phyloP scores from a whole-genome alignment of 1,140 invertebrate genomes.

The Bombus terrestris region DNA sequence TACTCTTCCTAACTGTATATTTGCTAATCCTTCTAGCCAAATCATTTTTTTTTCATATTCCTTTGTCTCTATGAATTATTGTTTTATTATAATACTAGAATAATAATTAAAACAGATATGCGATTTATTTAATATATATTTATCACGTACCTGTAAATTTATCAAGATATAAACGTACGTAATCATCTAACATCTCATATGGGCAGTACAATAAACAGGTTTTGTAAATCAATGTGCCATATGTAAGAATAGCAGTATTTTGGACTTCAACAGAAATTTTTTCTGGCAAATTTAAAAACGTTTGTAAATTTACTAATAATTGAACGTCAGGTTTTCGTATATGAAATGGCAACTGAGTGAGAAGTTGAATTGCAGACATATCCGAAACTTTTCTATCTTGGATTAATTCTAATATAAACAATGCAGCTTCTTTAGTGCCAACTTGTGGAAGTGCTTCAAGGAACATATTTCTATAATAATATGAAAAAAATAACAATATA shows the following conservation, averaged over 20 bases:
- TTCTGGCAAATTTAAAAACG: conserved; percentile 81
- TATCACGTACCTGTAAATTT: conserved; percentile 83
- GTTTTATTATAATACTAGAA: conserved; percentile 13
- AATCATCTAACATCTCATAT: conserved; percentile 87
- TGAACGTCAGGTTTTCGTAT: conserved; percentile 83
- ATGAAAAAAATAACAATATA: conserved; percentile 26
- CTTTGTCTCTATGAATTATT: conserved; percentile 82
- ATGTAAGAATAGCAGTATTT: conserved; percentile 87
- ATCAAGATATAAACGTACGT: conserved; percentile 87
- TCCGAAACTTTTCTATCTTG: conserved; percentile 84
- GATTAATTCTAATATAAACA: conserved; percentile 86
- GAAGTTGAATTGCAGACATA: conserved; percentile 83
- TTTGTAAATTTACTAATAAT: conserved; percentile 82
- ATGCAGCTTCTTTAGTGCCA: conserved; percentile 85
- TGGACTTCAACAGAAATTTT: conserved; percentile 82
- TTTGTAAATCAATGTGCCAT: conserved; percentile 87
- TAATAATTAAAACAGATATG: not conserved
- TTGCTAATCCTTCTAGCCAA: conserved; percentile 87
- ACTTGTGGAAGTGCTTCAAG: conserved; percentile 88
- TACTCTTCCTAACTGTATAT: conserved; percentile 85
- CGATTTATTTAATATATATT: not conserved
- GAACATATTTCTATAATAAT: conserved; percentile 85
- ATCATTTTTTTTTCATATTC: conserved; percentile 87
- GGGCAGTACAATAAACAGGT: conserved; percentile 84
- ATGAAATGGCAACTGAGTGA: conserved; percentile 85